Percentiles rank a stretch among this genome's conserved stretches.
phyloP scores from a whole-genome alignment of 2,888 invertebrate species.

The Hydrotaea cyrtoneurina region DNA sequence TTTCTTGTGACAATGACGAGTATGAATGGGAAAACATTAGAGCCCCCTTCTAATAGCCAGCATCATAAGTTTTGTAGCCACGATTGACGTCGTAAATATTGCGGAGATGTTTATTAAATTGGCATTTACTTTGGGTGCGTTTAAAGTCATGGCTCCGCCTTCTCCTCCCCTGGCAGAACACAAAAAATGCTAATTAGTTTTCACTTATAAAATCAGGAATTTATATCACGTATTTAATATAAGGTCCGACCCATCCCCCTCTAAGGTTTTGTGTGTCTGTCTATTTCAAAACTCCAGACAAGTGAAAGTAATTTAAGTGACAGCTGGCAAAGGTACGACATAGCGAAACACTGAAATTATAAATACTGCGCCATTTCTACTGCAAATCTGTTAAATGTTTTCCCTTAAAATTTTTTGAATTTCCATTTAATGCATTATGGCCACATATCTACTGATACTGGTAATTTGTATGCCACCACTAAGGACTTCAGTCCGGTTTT shows the following conservation, averaged over 20 bases:
- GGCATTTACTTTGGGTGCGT: too few relatives aligned
- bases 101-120: too few relatives aligned
- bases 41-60: neutral
- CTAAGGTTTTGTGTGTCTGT: too few relatives aligned
- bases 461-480: neutral
- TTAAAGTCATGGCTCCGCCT: too few relatives aligned
- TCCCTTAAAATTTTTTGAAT: neutral
- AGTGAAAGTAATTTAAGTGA: neutral
- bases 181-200: neutral
- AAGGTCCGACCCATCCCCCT: neutral
- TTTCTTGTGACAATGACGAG: neutral
- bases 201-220: neutral
- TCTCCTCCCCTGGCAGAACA: neutral
- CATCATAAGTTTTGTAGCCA: neutral
- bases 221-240: neutral
- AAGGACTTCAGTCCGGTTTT: neutral
- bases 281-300: neutral
- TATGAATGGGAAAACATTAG: neutral
- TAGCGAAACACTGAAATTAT: too few relatives aligned
- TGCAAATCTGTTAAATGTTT: neutral
- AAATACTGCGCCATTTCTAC: too few relatives aligned
- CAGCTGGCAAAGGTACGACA: neutral
- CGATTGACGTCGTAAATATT: too few relatives aligned
- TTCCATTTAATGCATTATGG: too few relatives aligned
- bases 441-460: too few relatives aligned